Conservation (phyloP, 2,113 vertebrate species). For the Muscicapa adusta region DNA sequence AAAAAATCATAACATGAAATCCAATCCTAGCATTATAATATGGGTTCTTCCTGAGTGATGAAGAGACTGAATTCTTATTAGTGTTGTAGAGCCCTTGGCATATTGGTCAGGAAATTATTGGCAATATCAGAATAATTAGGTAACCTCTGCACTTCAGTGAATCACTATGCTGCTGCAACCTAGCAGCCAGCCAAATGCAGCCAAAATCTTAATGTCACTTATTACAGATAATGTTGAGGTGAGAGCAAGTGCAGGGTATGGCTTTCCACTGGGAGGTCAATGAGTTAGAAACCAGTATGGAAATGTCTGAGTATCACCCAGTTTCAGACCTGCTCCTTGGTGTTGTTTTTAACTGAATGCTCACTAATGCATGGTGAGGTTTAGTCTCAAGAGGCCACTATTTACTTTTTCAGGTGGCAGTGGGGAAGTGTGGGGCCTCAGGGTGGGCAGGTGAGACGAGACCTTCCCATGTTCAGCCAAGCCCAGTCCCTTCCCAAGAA, state of each 20-base stretch:
- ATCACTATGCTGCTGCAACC: not conserved
- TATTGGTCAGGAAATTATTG: not conserved
- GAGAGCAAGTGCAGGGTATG: not conserved
- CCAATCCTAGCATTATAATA: not conserved
- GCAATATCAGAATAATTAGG: not conserved
- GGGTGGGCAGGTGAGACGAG: not conserved
- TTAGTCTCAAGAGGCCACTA: not conserved
- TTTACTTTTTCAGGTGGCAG: not conserved
- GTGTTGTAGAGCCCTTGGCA: not conserved
- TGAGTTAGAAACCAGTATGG: not conserved
- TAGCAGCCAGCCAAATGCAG: not conserved
- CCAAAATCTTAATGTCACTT: not conserved
- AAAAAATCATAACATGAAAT: not conserved
- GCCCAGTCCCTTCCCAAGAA: not conserved
- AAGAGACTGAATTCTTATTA: not conserved
- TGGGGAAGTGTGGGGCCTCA: fast-evolving
- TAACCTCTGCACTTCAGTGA: not conserved
- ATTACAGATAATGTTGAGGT: not conserved
- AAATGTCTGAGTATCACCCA: not conserved
- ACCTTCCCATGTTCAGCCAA: not conserved
- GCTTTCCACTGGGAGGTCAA: not conserved
- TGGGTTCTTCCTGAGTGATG: not conserved
- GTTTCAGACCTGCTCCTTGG: not conserved
- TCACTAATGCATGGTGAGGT: not conserved
- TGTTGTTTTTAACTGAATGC: not conserved